Conservation (phyloP, 2,113 vertebrate species). For the Agelaius tricolor region DNA sequence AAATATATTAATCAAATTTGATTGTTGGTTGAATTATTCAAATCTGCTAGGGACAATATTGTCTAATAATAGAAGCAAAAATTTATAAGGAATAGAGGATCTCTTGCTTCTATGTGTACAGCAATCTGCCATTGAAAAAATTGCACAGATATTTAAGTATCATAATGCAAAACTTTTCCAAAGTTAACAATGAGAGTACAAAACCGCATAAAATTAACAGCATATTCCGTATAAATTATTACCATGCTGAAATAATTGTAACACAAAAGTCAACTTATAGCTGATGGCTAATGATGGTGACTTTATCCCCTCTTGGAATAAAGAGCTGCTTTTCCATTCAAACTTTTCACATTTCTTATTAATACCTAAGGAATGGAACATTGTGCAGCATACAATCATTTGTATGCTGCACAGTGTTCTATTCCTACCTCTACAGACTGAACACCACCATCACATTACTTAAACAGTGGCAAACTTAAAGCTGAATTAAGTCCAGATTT, state of each 20-base stretch:
- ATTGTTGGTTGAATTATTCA: not conserved
- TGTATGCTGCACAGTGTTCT: not conserved
- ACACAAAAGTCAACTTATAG: not conserved
- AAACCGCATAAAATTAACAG: not conserved
- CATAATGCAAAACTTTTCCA: not conserved
- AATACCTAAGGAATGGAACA: not conserved
- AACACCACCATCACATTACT: not conserved
- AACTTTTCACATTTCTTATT: not conserved
- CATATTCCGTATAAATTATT: not conserved
- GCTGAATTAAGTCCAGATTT: not conserved
- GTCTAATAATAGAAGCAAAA: not conserved
- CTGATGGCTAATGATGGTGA: not conserved
- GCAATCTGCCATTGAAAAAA: not conserved
- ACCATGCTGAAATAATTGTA: not conserved
- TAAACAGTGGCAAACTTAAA: not conserved
- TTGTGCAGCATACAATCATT: not conserved
- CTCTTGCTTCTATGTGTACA: not conserved
- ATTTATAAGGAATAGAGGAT: not conserved
- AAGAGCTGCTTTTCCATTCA: not conserved
- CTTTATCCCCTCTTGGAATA: not conserved
- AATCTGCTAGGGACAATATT: not conserved
- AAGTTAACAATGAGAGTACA: accelerated
- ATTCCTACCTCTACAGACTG: not conserved
- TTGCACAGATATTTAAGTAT: not conserved
- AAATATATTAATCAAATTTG: not conserved